phyloP scores from a whole-genome alignment of 2,113 vertebrate genomes.

The Gambusia affinis region DNA sequence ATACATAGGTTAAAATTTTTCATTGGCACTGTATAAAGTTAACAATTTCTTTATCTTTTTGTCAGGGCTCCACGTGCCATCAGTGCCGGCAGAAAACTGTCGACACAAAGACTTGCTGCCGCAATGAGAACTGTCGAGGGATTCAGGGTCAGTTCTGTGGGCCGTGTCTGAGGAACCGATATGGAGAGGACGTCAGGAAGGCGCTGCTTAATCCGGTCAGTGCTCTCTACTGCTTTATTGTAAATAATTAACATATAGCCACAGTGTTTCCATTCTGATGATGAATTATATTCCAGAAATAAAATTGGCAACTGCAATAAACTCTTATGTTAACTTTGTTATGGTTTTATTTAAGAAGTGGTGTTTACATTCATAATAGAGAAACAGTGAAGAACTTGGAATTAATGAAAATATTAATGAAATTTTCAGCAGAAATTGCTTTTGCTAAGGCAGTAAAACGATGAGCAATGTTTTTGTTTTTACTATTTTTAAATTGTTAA shows the following conservation, averaged over 20 bases:
- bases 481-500: background rate
- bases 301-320: background rate
- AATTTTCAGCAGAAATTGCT: background rate
- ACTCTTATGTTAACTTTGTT: background rate
- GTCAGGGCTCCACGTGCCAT: conserved; percentile 82
- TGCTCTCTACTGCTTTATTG: background rate
- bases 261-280: background rate
- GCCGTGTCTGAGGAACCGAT: conserved; percentile 82
- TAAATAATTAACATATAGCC: background rate
- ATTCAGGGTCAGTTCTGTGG: conserved; percentile 83
- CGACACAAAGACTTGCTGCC: conserved; percentile 83
- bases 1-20: too few species aligned
- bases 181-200: conserved; percentile 79
- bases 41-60: background rate
- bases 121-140: conserved; percentile 75
- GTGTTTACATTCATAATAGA: background rate
- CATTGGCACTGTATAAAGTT: too few species aligned
- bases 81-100: conserved; percentile 84
- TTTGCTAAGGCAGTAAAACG: background rate
- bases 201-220: conserved; percentile 81
- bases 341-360: background rate
- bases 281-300: background rate
- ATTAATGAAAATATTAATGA: background rate
- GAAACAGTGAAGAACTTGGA: background rate
- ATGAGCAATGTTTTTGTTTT: background rate